A percentile compares a stretch with the other conserved stretches of the same genome.
phyloP scores from a whole-genome alignment of 2,797 vertebrate genomes.

The Cygnus olor region DNA sequence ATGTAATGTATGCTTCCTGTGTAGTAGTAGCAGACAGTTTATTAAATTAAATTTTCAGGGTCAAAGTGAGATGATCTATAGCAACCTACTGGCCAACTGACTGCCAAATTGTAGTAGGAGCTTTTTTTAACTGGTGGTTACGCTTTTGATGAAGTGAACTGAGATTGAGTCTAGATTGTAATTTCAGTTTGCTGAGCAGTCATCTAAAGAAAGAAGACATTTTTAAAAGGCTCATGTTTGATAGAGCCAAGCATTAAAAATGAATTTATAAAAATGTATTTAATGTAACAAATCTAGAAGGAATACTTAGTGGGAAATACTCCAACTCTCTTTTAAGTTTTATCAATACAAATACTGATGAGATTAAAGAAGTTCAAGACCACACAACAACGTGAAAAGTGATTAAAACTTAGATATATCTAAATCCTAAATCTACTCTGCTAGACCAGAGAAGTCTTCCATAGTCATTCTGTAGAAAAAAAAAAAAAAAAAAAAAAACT shows the following conservation, averaged over 20 bases:
- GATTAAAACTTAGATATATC: neutral
- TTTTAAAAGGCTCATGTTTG: neutral
- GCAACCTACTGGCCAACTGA: neutral
- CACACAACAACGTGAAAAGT: neutral
- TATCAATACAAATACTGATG: neutral
- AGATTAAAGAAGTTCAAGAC: neutral
- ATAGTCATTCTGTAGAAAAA: neutral
- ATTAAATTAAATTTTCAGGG: neutral
- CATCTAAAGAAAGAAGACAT: neutral
- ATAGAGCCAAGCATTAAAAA: neutral
- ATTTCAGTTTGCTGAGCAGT: neutral
- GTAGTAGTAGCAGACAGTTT: neutral
- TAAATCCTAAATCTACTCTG: neutral
- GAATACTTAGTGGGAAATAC: neutral
- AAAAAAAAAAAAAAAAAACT: neutral
- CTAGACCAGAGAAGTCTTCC: neutral
- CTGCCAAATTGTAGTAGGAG: neutral
- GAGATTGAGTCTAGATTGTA: neutral
- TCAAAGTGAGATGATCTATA: neutral
- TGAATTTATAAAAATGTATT: neutral
- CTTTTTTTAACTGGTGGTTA: neutral
- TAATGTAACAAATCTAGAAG: neutral
- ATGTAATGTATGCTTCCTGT: neutral
- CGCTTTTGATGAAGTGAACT: neutral
- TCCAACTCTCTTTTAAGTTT: neutral